These are phyloP conservation scores for Anas platyrhynchos DNA, from an alignment of 2,113 vertebrate genomes.

Conservation along the genomic window DNA sequence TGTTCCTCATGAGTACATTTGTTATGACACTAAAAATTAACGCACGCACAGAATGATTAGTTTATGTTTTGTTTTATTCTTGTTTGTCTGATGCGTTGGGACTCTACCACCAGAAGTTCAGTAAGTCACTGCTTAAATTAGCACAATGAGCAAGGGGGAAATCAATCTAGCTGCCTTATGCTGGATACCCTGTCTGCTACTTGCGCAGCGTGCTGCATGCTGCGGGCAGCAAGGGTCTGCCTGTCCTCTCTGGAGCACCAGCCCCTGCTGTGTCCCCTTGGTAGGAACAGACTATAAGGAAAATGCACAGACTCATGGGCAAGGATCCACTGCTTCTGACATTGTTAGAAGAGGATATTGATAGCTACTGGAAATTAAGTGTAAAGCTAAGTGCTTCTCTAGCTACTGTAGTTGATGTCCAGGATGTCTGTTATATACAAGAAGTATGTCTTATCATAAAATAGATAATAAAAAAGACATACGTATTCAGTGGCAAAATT, in stretches of 20 bases:
- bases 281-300: neutral
- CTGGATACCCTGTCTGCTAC: neutral
- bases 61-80: constrained; percentile 9
- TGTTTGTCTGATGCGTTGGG: constrained; percentile 22
- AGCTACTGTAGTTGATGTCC: neutral
- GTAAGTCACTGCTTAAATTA: neutral
- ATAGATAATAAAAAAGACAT: neutral
- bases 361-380: neutral
- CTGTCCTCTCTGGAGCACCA: neutral
- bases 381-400: neutral
- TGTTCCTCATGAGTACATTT: neutral
- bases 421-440: neutral
- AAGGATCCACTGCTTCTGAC: neutral
- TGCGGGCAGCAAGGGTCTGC: neutral
- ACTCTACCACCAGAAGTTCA: neutral
- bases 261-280: neutral
- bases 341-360: neutral
- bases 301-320: neutral
- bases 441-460: neutral
- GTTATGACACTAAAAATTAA: constrained; percentile 25
- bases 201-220: neutral
- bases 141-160: neutral
- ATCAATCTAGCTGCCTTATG: neutral
- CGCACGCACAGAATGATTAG: constrained; percentile 12
- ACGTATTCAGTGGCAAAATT: neutral